Evolutionary conservation across 2,888 invertebrate genomes (phyloP).

Genomic region (Emesis russula): DNA sequence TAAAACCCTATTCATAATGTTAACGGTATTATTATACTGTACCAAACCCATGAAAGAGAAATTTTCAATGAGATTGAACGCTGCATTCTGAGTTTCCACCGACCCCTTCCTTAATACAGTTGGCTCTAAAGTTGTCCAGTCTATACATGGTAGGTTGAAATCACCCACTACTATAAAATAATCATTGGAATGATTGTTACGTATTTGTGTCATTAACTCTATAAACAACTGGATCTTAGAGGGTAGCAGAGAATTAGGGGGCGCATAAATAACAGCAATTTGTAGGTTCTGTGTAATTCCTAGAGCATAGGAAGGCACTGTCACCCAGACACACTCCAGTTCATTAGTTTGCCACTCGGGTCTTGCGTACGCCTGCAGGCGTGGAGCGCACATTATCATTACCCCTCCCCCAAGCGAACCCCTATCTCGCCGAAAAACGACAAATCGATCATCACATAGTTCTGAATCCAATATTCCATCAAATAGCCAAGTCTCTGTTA

Average conservation of each 20-base stretch:
- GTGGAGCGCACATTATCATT: too few species aligned
- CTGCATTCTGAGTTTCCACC: slow-evolving; percentile 31
- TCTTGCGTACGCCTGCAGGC: background rate
- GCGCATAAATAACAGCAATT: background rate
- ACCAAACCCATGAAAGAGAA: background rate
- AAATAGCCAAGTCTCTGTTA: too few species aligned
- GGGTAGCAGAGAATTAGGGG: background rate
- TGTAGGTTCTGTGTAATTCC: background rate
- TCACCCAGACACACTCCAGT: background rate
- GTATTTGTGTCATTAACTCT: slow-evolving; percentile 18
- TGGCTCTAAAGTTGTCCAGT: slow-evolving; percentile 46
- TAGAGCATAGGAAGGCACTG: background rate
- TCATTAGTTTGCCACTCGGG: background rate
- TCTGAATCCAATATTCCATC: too few species aligned
- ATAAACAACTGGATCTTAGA: background rate
- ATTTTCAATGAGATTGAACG: background rate
- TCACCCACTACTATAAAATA: slow-evolving; percentile 58
- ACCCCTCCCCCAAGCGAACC: background rate
- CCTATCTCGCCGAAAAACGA: background rate
- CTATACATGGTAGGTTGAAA: slow-evolving; percentile 62
- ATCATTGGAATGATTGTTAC: slow-evolving; percentile 42
- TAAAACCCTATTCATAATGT: background rate
- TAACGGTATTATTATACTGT: background rate
- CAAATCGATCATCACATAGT: background rate
- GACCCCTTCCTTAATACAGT: slow-evolving; percentile 32